Base-by-base conservation (phyloP, 2,797 vertebrate genomes). In the Sebastes diploproa region DNA sequence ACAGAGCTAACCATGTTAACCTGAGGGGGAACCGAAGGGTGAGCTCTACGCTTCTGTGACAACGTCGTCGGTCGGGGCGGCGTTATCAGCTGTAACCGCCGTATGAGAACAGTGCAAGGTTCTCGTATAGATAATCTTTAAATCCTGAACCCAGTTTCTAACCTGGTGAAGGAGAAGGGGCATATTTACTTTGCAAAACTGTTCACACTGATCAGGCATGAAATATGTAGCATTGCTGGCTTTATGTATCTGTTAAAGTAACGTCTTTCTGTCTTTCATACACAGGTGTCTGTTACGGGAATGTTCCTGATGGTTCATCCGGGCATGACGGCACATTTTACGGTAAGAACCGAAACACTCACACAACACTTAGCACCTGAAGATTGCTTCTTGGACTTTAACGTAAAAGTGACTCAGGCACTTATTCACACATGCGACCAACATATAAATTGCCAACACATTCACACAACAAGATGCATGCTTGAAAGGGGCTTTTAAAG, bases 241-340 rank as follows among this genome's bases (percentile, higher is more conserved):
- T 42, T 42, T 0, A 42, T 42, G 0, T 42, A 0, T 16, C 38
- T 42, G 0, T 27, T 29, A 18, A 59, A 16, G 25, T 29, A 16
- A 29, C 0, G 8, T 20, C 6, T 67, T 30, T 30, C 42, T 13
- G 6, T n/a, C 25, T n/a, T 29, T 52, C 16, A 14, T 56, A 23
- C 27, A 13, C 1, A 12, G 16, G 46, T 32, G 22, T 62, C 67
- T 7, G 32, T 56, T 56, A n/a, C 30, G 18, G 18, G 61, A 70
- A 58, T 27, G 66, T 70, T 69, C 27, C 11, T 38, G 13, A 23
- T 20, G 56, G 58, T 50, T 72, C 38, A 8, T 14, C 18, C 18
- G 18, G 46, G 46, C 46, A 63, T 27, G 20, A 30, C 20, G 20
- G 22, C 29, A 27, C 16, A 59, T 50, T 58, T 64, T 61, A 55